Evolutionary conservation across 2,888 invertebrate species (phyloP).

Genomic region (Eledone cirrhosa): DNA sequence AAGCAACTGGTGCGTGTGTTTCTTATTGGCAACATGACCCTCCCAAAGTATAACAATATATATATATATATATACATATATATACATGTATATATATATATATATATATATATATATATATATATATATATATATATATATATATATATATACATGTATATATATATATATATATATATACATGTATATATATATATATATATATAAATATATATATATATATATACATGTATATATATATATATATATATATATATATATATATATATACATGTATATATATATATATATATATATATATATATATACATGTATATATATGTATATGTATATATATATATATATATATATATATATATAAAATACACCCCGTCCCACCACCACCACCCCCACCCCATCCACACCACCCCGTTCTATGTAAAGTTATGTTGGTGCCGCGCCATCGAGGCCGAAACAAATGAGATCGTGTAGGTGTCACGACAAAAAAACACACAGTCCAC

Average conservation of each 20-base stretch:
- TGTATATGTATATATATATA: conserved; percentile 1
- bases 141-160: conserved; percentile 2
- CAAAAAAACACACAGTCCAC: too few species aligned
- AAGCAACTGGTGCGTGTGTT: neutral
- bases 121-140: neutral
- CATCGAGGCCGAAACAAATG: too few species aligned
- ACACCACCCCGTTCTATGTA: too few species aligned
- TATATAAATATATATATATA: neutral
- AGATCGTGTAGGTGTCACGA: too few species aligned
- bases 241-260: conserved; percentile 13
- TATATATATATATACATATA: too few species aligned
- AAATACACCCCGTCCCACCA: too few species aligned
- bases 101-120: conserved; percentile 13
- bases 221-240: conserved; percentile 13
- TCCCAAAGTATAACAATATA: too few species aligned
- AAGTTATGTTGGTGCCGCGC: too few species aligned
- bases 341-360: neutral
- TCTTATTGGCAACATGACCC: too few species aligned
- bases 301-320: conserved; percentile 13
- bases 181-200: conserved; percentile 8
- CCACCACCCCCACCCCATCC: too few species aligned
- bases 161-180: conserved; percentile 3
- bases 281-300: conserved; percentile 13
- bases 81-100: conserved; percentile 8
- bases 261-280: conserved; percentile 13